Percentiles rank a stretch among this genome's conserved stretches.
These are phyloP conservation scores for Petaurus breviceps DNA, from an alignment of 2,113 vertebrate genomes.

Conservation along the genomic window DNA sequence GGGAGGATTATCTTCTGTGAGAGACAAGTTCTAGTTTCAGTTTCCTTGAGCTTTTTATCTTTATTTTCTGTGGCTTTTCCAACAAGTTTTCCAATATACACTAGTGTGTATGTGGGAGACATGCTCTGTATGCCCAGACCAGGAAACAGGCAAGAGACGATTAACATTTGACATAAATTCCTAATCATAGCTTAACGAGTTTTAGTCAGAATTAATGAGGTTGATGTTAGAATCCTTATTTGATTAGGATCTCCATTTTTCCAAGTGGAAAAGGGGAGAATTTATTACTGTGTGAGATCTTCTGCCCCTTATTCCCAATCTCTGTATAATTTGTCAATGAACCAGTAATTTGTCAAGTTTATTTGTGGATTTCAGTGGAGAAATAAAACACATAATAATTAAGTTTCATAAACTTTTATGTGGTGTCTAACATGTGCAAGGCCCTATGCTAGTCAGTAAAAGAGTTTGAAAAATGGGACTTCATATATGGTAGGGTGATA, in stretches of 20 bases:
- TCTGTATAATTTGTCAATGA: neutral
- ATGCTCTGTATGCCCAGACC: neutral
- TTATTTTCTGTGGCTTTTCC: neutral
- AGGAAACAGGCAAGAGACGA: neutral
- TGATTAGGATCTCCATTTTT: neutral
- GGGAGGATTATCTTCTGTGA: neutral
- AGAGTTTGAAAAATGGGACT: neutral
- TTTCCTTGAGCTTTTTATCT: neutral
- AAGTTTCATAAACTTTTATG: neutral
- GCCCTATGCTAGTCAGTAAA: neutral
- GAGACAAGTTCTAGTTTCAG: neutral
- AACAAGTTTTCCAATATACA: constrained; percentile 11
- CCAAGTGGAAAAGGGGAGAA: neutral
- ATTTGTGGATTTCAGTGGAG: neutral
- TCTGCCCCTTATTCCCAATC: neutral
- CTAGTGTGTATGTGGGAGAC: neutral
- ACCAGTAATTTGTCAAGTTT: neutral
- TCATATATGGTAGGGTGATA: neutral
- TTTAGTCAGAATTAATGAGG: neutral
- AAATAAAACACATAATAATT: neutral
- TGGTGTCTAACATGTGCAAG: neutral
- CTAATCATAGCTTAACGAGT: neutral
- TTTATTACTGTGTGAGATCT: neutral
- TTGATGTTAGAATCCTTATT: neutral
- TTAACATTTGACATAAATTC: neutral